Evolutionary conservation across 2,113 vertebrate genomes (phyloP), one percentile per base, ranked within the genome.

Genomic region (Larimichthys polyactis): DNA sequence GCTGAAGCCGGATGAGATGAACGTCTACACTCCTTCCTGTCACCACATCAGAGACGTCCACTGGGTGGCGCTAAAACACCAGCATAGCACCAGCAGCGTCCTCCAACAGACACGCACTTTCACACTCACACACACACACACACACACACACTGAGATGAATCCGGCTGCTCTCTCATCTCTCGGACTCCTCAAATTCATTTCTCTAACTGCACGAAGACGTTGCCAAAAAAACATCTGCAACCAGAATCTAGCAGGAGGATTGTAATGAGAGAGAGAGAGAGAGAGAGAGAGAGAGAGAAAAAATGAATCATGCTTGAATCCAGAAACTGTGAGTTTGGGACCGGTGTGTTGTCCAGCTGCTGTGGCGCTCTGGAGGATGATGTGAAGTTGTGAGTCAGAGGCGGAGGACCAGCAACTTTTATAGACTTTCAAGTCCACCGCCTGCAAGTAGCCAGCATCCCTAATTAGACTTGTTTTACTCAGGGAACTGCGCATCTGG

Each of bases 381-480:
- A 81, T 17, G 55, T 12, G 87, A 92, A 94, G 88, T 94, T 94
- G 81, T 54, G 89, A 89, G 78, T 80, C 89, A 78, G 71, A 90
- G 81, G 62, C 85, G 62, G 84, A 83, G 89, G 86, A 92, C 60
- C 86, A 78, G 90, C 82, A 95, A 95, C 94, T 95, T 95, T 94
- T 90, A 82, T 87, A 90, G 92, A 93, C 91, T 93, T 93, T 85
- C 11, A 72, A 90, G 67, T 92, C 79, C 60, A 32, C 54, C 67
- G 71, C 75, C 63, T 75, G 72, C 88, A 75, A 88, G 83, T 84
- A 20, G 32, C 74, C 80, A 17, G 66, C 83, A 81, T 40, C 54
- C 80, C 16, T 78, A 64, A 20, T 81, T 19, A 78, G 79, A 90
- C 87, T 86, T 65, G 1, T 83, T 58, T 64, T 62, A 83, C 83